Conservation (phyloP, 2,113 vertebrate species). For the Apteryx mantelli region DNA sequence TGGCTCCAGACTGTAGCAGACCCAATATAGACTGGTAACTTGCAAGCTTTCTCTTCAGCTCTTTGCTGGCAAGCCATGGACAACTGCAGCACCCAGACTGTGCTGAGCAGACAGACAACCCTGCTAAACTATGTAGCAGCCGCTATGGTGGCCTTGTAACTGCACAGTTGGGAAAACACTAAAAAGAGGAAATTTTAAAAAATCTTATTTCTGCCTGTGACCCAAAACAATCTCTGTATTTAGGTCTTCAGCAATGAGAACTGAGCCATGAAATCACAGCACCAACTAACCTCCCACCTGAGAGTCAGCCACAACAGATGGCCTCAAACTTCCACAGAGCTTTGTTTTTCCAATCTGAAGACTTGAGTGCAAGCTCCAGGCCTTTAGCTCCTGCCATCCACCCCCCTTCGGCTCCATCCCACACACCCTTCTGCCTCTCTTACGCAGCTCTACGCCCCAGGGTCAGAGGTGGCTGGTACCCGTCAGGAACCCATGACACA, state of each 20-base stretch:
- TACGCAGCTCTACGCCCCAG: fast-evolving
- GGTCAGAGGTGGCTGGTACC: not conserved
- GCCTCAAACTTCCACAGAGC: not conserved
- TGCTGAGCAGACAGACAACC: not conserved
- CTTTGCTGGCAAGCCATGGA: not conserved
- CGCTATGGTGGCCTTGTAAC: not conserved
- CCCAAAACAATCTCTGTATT: not conserved
- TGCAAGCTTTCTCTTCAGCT: not conserved
- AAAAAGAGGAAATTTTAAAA: not conserved
- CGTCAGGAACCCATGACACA: not conserved
- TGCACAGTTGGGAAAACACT: not conserved
- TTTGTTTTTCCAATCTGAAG: not conserved
- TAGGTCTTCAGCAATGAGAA: not conserved
- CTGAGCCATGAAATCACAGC: not conserved
- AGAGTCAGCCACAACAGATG: not conserved
- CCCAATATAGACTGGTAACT: not conserved
- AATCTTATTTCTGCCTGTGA: not conserved
- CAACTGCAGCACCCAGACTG: not conserved
- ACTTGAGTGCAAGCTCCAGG: not conserved
- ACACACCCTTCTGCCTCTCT: not conserved
- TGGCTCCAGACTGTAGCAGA: not conserved
- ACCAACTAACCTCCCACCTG: not conserved
- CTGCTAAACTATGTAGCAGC: not conserved
- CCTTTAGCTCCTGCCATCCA: not conserved
- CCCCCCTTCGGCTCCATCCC: not conserved